Conservation (phyloP, 53 echinoderm and acorn worm genomes). For the Temnopleurus reevesii region DNA sequence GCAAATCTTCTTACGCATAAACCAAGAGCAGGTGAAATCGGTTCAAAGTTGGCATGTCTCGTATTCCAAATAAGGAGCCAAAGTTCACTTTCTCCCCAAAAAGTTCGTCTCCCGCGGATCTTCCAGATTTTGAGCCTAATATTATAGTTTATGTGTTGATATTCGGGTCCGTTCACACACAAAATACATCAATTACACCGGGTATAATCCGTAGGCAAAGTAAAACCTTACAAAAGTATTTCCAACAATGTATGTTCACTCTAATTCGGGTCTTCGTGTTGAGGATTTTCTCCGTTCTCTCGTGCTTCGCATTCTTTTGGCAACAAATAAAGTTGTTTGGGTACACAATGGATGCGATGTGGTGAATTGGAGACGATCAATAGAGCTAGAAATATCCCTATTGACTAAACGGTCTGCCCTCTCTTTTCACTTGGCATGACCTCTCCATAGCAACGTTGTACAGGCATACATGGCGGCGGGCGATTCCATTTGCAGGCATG, state of each 20-base stretch:
- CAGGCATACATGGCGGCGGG: neutral
- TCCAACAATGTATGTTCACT: constrained; percentile 16
- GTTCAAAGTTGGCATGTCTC: constrained; percentile 27
- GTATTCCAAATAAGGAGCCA: neutral
- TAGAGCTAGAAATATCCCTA: constrained; percentile 28
- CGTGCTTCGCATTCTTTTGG: constrained; percentile 19
- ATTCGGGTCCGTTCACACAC: too few relatives aligned
- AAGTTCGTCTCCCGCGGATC: neutral
- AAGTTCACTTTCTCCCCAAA: constrained; percentile 14
- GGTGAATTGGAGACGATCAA: constrained; percentile 12
- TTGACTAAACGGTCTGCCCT: constrained; percentile 32
- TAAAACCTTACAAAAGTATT: constrained; percentile 6
- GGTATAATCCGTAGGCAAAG: neutral
- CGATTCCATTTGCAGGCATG: neutral
- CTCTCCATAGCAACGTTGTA: constrained; percentile 51
- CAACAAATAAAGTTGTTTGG: constrained; percentile 39
- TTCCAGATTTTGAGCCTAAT: neutral
- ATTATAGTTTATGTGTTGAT: too few relatives aligned
- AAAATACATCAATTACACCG: neutral
- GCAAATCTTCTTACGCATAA: too few relatives aligned
- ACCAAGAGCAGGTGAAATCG: too few relatives aligned
- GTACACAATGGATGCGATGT: neutral
- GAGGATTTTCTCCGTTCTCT: neutral
- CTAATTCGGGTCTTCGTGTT: constrained; percentile 17
- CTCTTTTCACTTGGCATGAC: constrained; percentile 17